A percentile compares a stretch with the other conserved stretches of the same genome.
Conservation (phyloP, 2,888 invertebrate species). For the Hesperia comma region DNA sequence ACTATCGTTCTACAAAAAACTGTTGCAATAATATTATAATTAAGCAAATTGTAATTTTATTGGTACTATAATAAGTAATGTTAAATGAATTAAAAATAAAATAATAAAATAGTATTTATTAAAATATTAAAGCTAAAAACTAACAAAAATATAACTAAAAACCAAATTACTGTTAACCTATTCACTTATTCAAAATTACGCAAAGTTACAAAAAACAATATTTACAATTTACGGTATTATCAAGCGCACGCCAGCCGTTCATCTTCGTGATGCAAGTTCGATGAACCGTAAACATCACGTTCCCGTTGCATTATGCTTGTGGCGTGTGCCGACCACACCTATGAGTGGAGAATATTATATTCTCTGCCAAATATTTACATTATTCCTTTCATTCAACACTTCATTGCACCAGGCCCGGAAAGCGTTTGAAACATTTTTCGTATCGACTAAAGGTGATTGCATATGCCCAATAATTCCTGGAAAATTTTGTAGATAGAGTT, state of each 20-base stretch:
- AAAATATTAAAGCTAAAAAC: no score
- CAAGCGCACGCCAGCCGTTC: constrained; percentile 27
- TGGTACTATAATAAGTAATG: no score
- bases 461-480: no score
- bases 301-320: constrained; percentile 16
- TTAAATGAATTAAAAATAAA: no score
- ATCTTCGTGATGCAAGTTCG: constrained; percentile 35
- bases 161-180: no score
- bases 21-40: no score
- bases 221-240: constrained; percentile 24
- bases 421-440: not conserved
- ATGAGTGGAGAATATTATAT: constrained; percentile 20
- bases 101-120: no score
- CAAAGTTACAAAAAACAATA: constrained; percentile 15
- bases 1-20: no score
- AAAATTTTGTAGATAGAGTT: no score
- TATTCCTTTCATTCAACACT: constrained; percentile 10
- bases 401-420: constrained; percentile 8
- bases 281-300: constrained; percentile 33
- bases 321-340: constrained; percentile 7
- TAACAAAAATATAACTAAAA: no score
- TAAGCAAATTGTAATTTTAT: no score
- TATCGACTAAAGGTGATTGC: not conserved
- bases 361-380: constrained; percentile 25
- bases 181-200: not conserved